phyloP scores from a whole-genome alignment of 1,140 invertebrate genomes.

The Apis florea region DNA sequence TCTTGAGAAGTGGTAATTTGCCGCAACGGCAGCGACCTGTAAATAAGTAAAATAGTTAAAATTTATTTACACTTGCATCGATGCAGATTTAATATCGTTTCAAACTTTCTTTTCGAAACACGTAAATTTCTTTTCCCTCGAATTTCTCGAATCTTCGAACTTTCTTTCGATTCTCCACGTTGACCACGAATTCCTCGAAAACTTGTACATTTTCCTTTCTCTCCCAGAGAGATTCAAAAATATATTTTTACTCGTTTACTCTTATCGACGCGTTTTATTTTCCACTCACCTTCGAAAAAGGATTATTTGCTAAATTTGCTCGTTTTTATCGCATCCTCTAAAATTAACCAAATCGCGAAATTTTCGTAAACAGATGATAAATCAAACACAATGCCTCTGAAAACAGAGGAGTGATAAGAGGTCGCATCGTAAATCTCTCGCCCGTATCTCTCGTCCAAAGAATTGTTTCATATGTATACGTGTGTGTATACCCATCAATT shows the following conservation, averaged over 20 bases:
- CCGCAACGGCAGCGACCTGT: slow-evolving; percentile 21
- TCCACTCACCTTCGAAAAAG: background rate
- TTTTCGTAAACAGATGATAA: too few species aligned
- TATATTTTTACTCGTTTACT: background rate
- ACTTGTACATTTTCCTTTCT: background rate
- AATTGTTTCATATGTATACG: too few species aligned
- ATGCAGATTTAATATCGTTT: background rate
- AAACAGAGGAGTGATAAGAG: too few species aligned
- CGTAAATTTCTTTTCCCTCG: background rate
- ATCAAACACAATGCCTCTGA: too few species aligned
- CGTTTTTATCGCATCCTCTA: too few species aligned
- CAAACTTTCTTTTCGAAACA: background rate
- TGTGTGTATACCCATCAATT: too few species aligned
- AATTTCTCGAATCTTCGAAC: slow-evolving; percentile 1
- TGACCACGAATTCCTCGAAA: background rate
- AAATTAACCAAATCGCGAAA: too few species aligned
- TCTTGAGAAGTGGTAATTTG: background rate
- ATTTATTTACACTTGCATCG: background rate
- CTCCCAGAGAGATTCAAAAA: background rate
- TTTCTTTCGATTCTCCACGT: background rate
- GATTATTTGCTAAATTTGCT: too few species aligned
- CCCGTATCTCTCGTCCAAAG: too few species aligned
- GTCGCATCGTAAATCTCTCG: too few species aligned
- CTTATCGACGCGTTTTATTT: background rate
- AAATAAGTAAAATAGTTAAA: background rate